These are phyloP conservation scores for Brachypalpus laphriformis DNA, from an alignment of 2,888 invertebrate species.

Conservation along the genomic window DNA sequence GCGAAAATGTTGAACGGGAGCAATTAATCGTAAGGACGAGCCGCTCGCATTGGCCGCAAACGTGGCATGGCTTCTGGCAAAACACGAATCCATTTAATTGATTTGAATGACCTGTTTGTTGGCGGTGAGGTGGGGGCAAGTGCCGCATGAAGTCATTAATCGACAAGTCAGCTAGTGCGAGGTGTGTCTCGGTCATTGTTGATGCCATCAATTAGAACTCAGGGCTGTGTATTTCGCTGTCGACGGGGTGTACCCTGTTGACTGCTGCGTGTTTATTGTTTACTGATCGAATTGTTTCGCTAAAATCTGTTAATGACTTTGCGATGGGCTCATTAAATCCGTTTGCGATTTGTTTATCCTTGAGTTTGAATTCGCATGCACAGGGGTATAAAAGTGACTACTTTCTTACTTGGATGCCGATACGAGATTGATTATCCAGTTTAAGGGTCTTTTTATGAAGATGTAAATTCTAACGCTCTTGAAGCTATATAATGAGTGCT, in stretches of 20 bases:
- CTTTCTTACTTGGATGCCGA: neutral
- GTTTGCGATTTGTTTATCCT: constrained; percentile 31
- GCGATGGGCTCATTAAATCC: constrained; percentile 56
- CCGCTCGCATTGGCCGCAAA: constrained; percentile 34
- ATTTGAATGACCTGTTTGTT: constrained; percentile 54
- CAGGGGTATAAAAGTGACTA: neutral
- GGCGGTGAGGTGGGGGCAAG: neutral
- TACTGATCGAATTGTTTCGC: constrained; percentile 46
- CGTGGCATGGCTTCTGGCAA: constrained; percentile 26
- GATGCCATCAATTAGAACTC: constrained; percentile 41
- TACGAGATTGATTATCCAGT: neutral
- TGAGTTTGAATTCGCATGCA: neutral
- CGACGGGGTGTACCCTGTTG: neutral
- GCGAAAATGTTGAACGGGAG: constrained; percentile 65
- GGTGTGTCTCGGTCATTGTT: constrained; percentile 38
- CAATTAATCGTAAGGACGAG: constrained; percentile 55
- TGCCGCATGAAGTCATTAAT: constrained; percentile 65
- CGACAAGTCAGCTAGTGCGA: constrained; percentile 41
- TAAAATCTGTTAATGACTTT: constrained; percentile 59
- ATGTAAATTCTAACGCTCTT: too few species aligned
- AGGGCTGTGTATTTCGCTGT: neutral
- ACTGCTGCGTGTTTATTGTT: neutral
- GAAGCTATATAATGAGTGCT: too few species aligned
- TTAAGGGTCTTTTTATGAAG: neutral
- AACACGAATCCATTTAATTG: constrained; percentile 63